Evolutionary conservation across 2,797 vertebrate species (phyloP).

Genomic region (Apodemus agrarius): DNA sequence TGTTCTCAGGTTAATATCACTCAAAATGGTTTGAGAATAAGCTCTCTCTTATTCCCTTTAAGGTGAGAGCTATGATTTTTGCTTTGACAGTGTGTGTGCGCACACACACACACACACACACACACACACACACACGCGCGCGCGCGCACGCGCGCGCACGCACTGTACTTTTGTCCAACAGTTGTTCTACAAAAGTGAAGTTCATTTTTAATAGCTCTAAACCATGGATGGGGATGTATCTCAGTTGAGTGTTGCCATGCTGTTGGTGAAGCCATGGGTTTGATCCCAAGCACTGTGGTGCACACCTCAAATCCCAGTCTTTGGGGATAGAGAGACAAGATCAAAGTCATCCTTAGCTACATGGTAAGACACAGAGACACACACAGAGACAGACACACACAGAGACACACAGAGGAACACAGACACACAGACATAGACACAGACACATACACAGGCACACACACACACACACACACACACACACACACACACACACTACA

Average conservation of each 20-base stretch:
- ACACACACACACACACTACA: background rate
- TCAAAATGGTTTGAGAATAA: background rate
- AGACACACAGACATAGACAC: no score
- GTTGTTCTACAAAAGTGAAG: background rate
- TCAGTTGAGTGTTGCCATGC: background rate
- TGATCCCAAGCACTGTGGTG: background rate
- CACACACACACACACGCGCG: no score
- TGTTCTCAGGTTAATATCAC: background rate
- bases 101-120: no score
- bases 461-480: background rate
- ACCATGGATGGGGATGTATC: background rate
- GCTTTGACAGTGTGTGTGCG: background rate
- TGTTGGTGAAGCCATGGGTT: background rate
- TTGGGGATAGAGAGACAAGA: background rate
- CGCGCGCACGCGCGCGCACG: no score
- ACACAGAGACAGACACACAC: background rate
- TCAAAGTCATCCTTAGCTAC: background rate
- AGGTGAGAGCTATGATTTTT: background rate
- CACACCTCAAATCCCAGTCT: background rate
- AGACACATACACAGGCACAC: background rate
- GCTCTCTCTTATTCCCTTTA: background rate
- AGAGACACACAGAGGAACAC: background rate
- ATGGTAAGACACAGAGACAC: background rate
- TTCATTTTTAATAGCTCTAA: background rate
- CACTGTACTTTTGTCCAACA: background rate